Percentiles rank a stretch among this genome's conserved stretches.
Conservation (phyloP, 2,797 vertebrate genomes). For the Acomys russatus region DNA sequence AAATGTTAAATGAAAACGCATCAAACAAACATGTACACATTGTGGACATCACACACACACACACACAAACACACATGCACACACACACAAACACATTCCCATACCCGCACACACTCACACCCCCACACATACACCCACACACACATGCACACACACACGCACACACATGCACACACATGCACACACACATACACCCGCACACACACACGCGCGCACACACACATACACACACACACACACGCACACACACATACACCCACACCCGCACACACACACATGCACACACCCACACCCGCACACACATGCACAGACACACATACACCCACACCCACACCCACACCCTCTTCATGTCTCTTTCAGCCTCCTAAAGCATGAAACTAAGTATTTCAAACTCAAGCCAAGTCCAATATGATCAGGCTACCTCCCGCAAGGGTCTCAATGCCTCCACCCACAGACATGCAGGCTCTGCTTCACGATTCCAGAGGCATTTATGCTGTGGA, state of each 20-base stretch:
- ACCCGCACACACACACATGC: too few relatives aligned
- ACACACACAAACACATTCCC: not conserved
- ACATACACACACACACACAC: not conserved
- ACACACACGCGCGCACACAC: not conserved
- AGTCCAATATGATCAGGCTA: not conserved
- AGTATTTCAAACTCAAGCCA: constrained; percentile 4
- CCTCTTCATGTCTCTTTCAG: not conserved
- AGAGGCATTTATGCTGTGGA: not conserved
- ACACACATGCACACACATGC: not conserved
- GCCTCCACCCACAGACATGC: not conserved
- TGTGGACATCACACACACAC: not conserved
- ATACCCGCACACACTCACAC: too few relatives aligned
- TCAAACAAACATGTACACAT: not conserved
- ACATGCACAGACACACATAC: not conserved
- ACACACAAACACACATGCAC: too few relatives aligned
- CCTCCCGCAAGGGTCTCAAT: not conserved
- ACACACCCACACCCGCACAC: too few relatives aligned
- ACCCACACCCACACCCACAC: too few relatives aligned
- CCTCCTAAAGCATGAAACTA: not conserved
- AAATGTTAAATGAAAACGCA: not conserved
- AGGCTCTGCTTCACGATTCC: not conserved
- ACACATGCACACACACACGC: too few relatives aligned
- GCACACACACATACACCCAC: too few relatives aligned
- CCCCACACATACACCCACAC: too few relatives aligned
- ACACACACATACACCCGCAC: not conserved